Percentiles rank a stretch among this genome's conserved stretches.
Evolutionary conservation across 2,113 vertebrate genomes (phyloP).

Genomic region (Erythrolamprus reginae): DNA sequence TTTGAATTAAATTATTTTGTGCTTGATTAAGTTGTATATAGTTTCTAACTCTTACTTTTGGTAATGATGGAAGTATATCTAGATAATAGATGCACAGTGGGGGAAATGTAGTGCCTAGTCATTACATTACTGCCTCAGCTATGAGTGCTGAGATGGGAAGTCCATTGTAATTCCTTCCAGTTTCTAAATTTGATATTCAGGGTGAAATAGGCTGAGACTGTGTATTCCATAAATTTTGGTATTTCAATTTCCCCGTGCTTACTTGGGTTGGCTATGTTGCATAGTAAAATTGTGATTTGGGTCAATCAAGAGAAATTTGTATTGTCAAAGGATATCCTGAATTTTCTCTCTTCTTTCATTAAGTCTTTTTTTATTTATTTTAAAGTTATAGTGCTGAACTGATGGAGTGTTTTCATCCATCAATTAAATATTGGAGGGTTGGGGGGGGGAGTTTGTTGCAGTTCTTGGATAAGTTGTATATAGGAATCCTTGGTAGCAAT

Average conservation of each 20-base stretch:
- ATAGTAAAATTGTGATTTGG: background rate
- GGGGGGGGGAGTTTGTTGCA: too few relatives aligned
- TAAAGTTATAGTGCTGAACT: background rate
- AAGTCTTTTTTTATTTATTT: background rate
- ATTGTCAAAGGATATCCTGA: background rate
- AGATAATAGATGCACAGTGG: background rate
- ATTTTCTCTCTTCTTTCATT: background rate
- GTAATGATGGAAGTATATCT: background rate
- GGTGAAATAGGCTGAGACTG: background rate
- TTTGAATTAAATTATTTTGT: background rate
- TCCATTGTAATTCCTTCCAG: background rate
- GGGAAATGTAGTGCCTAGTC: background rate
- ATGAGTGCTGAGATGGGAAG: background rate
- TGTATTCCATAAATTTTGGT: background rate
- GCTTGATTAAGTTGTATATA: background rate
- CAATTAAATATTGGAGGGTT: background rate
- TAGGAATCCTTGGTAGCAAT: background rate
- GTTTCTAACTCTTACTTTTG: background rate
- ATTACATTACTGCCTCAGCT: background rate
- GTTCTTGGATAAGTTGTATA: background rate
- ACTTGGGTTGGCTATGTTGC: background rate
- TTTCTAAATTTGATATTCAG: background rate
- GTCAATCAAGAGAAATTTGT: background rate
- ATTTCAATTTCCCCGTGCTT: background rate
- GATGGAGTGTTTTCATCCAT: background rate